Percentiles rank a stretch among this genome's conserved stretches.
phyloP scores from a whole-genome alignment of 2,113 vertebrate genomes.

The Phycodurus eques region DNA sequence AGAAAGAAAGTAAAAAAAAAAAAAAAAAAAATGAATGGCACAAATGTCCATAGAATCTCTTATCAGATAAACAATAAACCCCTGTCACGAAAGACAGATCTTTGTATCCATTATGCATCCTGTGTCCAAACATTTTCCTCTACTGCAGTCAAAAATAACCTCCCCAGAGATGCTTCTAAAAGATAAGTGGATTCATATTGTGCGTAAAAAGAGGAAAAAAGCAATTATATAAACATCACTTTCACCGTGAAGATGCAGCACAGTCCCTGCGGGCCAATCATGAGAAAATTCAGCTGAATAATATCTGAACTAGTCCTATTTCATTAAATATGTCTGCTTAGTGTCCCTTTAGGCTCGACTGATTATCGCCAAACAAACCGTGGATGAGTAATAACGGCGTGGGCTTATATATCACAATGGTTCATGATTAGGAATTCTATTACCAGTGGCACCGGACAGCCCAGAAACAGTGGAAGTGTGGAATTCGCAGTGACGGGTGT shows the following conservation, averaged over 20 bases:
- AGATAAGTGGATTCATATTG: neutral
- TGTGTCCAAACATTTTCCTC: neutral
- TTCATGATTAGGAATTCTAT: neutral
- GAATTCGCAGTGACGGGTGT: slow-evolving; percentile 13
- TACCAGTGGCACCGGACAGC: slow-evolving; percentile 6
- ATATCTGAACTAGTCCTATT: neutral
- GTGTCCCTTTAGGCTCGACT: neutral
- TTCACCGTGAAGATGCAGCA: neutral
- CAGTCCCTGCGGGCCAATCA: neutral
- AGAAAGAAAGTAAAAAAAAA: neutral
- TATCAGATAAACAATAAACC: neutral
- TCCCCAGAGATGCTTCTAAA: neutral
- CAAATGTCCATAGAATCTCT: neutral
- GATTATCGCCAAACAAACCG: slow-evolving; percentile 2
- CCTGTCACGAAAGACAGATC: neutral
- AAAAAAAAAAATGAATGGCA: neutral
- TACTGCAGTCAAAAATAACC: neutral
- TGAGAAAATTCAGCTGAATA: neutral
- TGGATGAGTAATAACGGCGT: neutral
- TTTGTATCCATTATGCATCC: neutral
- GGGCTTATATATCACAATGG: neutral
- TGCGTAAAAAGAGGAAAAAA: neutral
- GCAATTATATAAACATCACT: slow-evolving; percentile 2
- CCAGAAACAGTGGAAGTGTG: slow-evolving; percentile 16
- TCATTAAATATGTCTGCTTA: slow-evolving; percentile 1